These are phyloP conservation scores for Cettia cetti DNA, from an alignment of 2,113 vertebrate genomes.

Conservation along the genomic window DNA sequence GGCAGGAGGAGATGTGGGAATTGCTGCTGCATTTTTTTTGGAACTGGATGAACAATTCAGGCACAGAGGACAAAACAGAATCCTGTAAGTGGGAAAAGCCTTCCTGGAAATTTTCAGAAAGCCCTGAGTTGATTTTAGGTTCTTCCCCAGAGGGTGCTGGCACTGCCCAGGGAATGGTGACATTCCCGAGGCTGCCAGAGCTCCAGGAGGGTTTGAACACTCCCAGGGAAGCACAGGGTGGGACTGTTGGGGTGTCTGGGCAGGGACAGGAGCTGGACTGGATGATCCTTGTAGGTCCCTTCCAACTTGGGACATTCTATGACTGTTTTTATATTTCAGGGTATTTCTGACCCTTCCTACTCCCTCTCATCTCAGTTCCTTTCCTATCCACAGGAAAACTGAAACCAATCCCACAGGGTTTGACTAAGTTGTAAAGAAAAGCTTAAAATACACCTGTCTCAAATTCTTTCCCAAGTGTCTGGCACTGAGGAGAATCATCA, in stretches of 20 bases:
- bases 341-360: neutral
- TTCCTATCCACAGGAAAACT: neutral
- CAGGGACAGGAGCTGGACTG: neutral
- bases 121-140: neutral
- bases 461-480: neutral
- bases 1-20: neutral
- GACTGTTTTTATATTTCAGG: neutral
- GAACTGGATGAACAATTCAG: neutral
- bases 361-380: neutral
- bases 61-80: neutral
- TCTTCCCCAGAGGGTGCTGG: neutral
- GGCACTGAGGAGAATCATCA: neutral
- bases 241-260: neutral
- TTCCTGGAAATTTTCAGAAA: neutral
- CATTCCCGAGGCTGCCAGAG: neutral
- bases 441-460: neutral
- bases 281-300: neutral
- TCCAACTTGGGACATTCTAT: neutral
- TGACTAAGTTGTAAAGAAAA: neutral
- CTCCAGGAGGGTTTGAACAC: fast-evolving
- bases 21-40: neutral
- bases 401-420: neutral
- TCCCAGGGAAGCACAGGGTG: neutral
- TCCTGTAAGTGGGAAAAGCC: neutral
- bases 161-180: neutral